Evolutionary conservation across 2,113 vertebrate genomes (phyloP), one percentile per base, ranked within the genome.

Genomic region (Platanista minor): DNA sequence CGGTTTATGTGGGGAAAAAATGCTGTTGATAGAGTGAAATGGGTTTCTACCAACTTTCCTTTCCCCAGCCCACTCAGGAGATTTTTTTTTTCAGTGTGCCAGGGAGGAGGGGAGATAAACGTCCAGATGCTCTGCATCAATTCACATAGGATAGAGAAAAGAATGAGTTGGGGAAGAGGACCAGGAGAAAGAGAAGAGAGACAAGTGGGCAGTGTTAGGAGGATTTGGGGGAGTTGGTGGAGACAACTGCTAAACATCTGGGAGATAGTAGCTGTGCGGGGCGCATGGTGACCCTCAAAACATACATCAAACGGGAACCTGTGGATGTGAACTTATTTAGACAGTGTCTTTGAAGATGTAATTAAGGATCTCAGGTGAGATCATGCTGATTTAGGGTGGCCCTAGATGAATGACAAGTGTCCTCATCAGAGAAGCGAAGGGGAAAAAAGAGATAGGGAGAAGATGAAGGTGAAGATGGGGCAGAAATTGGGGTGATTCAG

Each of bases 231-330:
- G 9, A 6, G 0, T n/a, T 49, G 1, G 1, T 52, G 64, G 57
- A 31, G 75, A 43, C 54, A 29, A 21, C 8, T 41, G 62, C 29
- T 49, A 5, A 1, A 1, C 8, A 15, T 78, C 41, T 52, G 57
- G 36, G 18, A 49, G n/a, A 46, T 20, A 31, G 14, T 1, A 10
- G 17, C 15, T 54, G 2, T 21, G 3, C 0, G 13, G 46, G 31
- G 72, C 4, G 6, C 4, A 11, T 14, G 52, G 31, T 71, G 29
- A 23, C 17, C 3, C 13, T 25, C 36, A 1, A 49, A 41, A 49
- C 10, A 11, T 23, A 15, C 6, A 1, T 13, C 3, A 0, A 15
- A 36, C 33, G 61, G 80, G 33, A 33, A 43, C 13, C 29, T 62
- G 29, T 14, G 21, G 62, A 7, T 1, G 4, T 18, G 33, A 41